Evolutionary conservation across 2,113 vertebrate species (phyloP).

Genomic region (Albula goreensis): DNA sequence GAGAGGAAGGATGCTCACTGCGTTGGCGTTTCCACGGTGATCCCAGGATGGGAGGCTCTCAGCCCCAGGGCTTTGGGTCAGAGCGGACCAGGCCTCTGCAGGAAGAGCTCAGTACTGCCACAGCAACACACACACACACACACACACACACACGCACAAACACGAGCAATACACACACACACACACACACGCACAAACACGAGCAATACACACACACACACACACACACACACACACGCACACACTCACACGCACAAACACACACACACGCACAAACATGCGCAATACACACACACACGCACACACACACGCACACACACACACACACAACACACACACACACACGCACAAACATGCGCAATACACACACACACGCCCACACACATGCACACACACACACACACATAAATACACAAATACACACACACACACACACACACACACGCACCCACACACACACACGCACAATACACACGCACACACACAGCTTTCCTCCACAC

Average conservation of each 20-base stretch:
- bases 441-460: not conserved
- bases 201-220: not conserved
- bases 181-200: not conserved
- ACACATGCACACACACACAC: not conserved
- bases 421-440: not conserved
- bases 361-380: too few species aligned
- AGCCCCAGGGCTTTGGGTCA: not conserved
- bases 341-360: not conserved
- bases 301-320: not conserved
- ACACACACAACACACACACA: not conserved
- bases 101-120: conserved; percentile 1
- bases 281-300: not conserved
- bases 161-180: not conserved
- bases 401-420: not conserved
- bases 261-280: not conserved
- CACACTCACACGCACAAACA: not conserved
- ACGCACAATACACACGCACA: not conserved
- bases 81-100: not conserved
- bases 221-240: not conserved
- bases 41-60: not conserved
- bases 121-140: conserved; percentile 8
- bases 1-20: not conserved
- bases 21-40: not conserved
- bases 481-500: not conserved
- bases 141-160: not conserved